phyloP scores from a whole-genome alignment of 2,888 invertebrate genomes.

The Rotaria magnacalcarata region DNA sequence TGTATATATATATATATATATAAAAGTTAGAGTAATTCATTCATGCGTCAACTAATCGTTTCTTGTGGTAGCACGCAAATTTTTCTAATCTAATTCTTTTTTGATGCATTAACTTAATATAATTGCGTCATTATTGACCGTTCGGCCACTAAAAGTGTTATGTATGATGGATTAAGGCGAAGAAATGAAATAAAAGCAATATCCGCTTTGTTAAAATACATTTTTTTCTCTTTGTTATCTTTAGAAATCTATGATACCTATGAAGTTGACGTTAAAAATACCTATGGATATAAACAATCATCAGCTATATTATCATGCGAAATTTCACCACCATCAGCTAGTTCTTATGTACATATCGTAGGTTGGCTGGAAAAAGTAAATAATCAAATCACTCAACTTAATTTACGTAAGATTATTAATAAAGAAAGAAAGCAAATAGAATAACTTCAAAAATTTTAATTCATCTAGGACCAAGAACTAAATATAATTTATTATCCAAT shows the following conservation, averaged over 20 bases:
- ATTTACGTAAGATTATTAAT: neutral
- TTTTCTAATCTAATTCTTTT: neutral
- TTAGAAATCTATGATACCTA: conserved; percentile 14
- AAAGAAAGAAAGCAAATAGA: too few relatives aligned
- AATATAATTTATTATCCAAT: conserved; percentile 31
- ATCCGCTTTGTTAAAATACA: too few relatives aligned
- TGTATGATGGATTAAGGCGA: neutral
- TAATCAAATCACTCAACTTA: neutral
- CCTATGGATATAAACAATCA: neutral
- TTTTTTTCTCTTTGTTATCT: neutral
- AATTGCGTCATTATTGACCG: neutral
- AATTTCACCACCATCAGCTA: neutral
- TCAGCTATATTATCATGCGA: conserved; percentile 5
- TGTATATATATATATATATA: neutral
- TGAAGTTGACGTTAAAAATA: conserved; percentile 5
- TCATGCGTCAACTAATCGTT: conserved; percentile 10
- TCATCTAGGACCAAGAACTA: neutral
- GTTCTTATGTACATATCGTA: neutral
- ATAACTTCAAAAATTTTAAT: too few relatives aligned
- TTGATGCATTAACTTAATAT: neutral
- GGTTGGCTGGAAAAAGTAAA: neutral
- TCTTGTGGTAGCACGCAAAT: neutral
- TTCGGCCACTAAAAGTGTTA: neutral
- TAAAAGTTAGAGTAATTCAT: neutral
- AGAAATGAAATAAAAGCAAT: neutral